Base-by-base conservation (phyloP, 1,140 invertebrate genomes). In the Adelges cooleyi region DNA sequence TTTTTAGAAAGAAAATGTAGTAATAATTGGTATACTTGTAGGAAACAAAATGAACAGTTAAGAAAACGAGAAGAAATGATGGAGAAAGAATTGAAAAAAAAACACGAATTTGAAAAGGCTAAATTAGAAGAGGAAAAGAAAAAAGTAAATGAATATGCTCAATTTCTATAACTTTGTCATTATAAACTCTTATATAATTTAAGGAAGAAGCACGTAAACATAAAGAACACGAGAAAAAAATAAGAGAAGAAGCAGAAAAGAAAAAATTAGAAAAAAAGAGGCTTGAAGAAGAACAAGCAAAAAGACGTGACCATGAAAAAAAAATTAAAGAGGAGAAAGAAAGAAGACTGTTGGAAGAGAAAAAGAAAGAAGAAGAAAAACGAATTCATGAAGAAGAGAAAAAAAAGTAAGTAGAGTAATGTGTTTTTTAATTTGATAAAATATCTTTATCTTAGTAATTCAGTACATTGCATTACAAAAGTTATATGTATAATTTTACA, bases 251-350 rank as follows among this genome's bases (percentile, higher is more conserved):
- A 68, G 72, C 74, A 8, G 77, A 78, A 65, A 79, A 80, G 67
- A 77, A 70, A 74, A 77, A 25, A 62, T 50, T 52, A 3, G 66
- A 67, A 40, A 65, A 50, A 13, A 62, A 17, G 11, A 59, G 51
- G 51, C 29, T 42, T 3, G 66, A 67, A 51, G 66, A 67, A 29
- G 66, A 67, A 50, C 40, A 67, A 13, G 15, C 44, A 20, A 59
- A 59, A 42, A 59, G 50, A 67, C 53, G 51, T 25, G 40, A 53
- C 42, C 20, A 76, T 59, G 73, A 75, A 49, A 76, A 74, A 56
- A 74, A 75, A 17, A 77, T 79, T 69, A 74, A 75, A 11, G 78
- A 78, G 65, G 79, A 80, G 77, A 74, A 73, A 76, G 72, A 72
- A 80, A 71, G 69, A 79, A 75, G 42, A 68, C 67, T 29, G 62